These are phyloP conservation scores for Cyclargus thomasi DNA, from an alignment of 1,140 invertebrate genomes.

Conservation along the genomic window DNA sequence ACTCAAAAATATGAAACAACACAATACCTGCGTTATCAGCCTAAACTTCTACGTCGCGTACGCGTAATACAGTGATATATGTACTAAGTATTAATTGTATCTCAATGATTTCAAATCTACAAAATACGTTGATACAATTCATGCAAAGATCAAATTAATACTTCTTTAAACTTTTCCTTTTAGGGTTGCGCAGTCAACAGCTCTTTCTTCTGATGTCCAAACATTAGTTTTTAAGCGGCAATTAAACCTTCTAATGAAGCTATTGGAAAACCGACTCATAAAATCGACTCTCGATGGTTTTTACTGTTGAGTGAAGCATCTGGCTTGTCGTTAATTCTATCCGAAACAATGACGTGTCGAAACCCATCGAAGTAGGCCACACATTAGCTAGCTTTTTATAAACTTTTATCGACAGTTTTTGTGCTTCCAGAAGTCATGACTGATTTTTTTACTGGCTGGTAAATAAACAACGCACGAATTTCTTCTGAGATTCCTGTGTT, in stretches of 20 bases:
- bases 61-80: too few species aligned
- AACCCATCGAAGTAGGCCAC: not conserved
- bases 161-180: not conserved
- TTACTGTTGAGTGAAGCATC: constrained; percentile 10
- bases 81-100: not conserved
- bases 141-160: not conserved
- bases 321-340: not conserved
- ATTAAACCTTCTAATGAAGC: not conserved
- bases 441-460: not conserved
- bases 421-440: not conserved
- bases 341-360: not conserved
- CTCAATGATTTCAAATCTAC: not conserved
- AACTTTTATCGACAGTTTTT: not conserved
- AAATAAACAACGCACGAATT: not conserved
- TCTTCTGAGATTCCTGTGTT: too few species aligned
- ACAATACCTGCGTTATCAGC: too few species aligned
- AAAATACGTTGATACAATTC: not conserved
- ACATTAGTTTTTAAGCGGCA: not conserved
- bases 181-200: not conserved
- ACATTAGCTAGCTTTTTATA: not conserved
- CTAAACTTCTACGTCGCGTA: too few species aligned
- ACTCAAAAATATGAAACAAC: too few species aligned
- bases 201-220: not conserved
- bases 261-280: not conserved
- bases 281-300: not conserved